Conservation (phyloP, 2,888 invertebrate species). For the Zygogramma bicolorata region DNA sequence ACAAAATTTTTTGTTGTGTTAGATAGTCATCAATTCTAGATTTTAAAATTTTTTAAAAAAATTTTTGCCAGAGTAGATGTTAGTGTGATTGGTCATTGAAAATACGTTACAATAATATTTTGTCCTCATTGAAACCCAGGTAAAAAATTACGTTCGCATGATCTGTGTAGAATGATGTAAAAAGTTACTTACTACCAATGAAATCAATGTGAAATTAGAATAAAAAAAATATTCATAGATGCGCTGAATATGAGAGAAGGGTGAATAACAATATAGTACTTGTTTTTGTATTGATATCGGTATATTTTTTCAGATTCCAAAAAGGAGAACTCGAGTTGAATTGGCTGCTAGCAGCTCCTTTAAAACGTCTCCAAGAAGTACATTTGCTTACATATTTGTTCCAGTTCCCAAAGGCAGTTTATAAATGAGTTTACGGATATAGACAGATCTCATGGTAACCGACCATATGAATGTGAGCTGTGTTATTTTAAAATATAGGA, state of each 20-base stretch:
- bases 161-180: too few species aligned
- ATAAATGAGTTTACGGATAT: slow-evolving; percentile 26
- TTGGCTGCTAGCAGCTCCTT: slow-evolving; percentile 28
- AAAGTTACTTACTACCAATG: too few species aligned
- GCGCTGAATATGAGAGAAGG: neutral
- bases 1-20: too few species aligned
- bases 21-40: too few species aligned
- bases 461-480: slow-evolving; percentile 49
- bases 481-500: slow-evolving; percentile 53
- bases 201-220: too few species aligned
- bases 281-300: neutral
- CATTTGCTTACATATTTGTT: slow-evolving; percentile 41
- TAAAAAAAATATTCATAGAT: too few species aligned
- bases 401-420: slow-evolving; percentile 12
- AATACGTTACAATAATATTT: too few species aligned
- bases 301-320: slow-evolving; percentile 72
- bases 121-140: too few species aligned
- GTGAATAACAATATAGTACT: neutral
- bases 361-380: slow-evolving; percentile 29
- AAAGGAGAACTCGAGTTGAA: slow-evolving; percentile 48
- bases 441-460: slow-evolving; percentile 49
- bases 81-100: too few species aligned
- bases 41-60: too few species aligned
- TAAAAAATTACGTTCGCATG: too few species aligned
- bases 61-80: too few species aligned